phyloP scores from a whole-genome alignment of 1,140 invertebrate genomes.

The Limonius californicus region DNA sequence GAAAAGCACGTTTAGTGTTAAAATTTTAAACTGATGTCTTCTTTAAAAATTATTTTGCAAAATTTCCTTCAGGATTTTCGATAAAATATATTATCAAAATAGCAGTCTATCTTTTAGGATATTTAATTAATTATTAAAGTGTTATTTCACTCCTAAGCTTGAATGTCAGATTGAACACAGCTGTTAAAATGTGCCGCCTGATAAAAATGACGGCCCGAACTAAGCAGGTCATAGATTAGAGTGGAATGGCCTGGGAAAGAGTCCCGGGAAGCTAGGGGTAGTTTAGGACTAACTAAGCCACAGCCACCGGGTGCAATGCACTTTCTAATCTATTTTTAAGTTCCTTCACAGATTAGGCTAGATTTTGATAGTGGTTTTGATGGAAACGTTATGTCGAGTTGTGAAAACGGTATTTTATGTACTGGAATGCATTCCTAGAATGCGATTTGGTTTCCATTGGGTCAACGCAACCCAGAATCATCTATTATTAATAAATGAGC shows the following conservation, averaged over 20 bases:
- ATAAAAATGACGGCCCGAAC: neutral
- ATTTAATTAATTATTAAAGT: too few species aligned
- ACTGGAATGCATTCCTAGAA: too few species aligned
- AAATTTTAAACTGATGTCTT: neutral
- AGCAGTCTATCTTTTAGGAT: too few species aligned
- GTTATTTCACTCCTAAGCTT: too few species aligned
- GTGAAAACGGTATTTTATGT: too few species aligned
- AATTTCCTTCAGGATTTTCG: too few species aligned
- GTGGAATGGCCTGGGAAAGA: constrained; percentile 18
- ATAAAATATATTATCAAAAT: too few species aligned
- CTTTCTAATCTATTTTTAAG: constrained; percentile 16
- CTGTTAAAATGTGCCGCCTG: constrained; percentile 7
- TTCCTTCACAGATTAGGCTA: neutral
- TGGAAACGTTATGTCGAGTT: neutral
- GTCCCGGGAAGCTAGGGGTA: constrained; percentile 16
- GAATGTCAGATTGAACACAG: too few species aligned
- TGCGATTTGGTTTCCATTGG: too few species aligned
- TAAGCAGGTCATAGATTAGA: constrained; percentile 19
- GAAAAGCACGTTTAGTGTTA: neutral
- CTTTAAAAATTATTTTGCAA: too few species aligned
- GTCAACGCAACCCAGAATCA: too few species aligned
- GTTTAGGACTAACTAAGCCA: constrained; percentile 11
- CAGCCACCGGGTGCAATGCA: constrained; percentile 8
- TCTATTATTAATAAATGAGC: too few species aligned
- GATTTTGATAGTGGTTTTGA: neutral